Evolutionary conservation across 2,888 invertebrate species (phyloP), one percentile per base, ranked within the genome.

Genomic region (Leucania comma): DNA sequence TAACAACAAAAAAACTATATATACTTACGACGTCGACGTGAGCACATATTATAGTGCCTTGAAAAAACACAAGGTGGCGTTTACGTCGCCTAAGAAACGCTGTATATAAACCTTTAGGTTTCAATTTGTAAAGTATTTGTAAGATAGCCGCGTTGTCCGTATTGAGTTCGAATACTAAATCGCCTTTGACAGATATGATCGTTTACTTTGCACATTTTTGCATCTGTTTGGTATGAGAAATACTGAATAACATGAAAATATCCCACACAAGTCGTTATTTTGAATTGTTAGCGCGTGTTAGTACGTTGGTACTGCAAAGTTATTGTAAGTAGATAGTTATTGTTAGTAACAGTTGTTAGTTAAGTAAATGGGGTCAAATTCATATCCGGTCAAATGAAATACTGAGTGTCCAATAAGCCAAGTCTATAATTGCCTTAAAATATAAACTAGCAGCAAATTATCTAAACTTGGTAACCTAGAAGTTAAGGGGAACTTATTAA

Each of bases 401-500:
- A 80, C 22, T 50, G 51, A 35, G 61, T 80, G 64, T 72, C 48
- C 53, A 65, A 53, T 64, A 75, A 56, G 35, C n/a, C 66, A 48
- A n/a, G 38, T 61, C 51, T 48, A 60, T 78, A 78, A 67, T 80
- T 68, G 65, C 58, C 72, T 56, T 65, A 72, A 72, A 79, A 70
- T 79, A 80, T 79, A 79, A 75, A 20, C 72, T 68, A 62, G 51
- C 80, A 66, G 59, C 70, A 68, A 80, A 79, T 79, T 76, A 79
- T 80, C 72, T 79, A 62, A 42, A 80, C 68, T 68, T 72, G 65
- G 76, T 65, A 68, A 72, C 67, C 62, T 68, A 80, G 72, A 66
- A 80, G 80, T 78, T 75, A 75, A 80, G 64, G 70, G 32, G 69
- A 79, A 79, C 75, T 81, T 81, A 85, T 83, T 83, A 82, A 77